phyloP scores from a whole-genome alignment of 2,888 invertebrate genomes.

The Drosophila leonis region DNA sequence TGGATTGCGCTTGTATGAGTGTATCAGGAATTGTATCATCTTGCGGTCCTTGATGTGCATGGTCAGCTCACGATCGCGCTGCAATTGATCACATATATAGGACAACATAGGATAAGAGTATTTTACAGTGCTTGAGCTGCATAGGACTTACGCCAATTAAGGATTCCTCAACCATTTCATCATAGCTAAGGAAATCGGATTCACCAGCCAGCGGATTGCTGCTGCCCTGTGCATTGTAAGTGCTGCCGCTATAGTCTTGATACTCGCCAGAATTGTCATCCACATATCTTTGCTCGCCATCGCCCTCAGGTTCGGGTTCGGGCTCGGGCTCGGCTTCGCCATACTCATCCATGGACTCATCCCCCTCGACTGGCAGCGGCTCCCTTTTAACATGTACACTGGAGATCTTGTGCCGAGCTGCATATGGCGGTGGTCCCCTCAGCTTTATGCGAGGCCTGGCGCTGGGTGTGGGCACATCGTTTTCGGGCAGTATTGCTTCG shows the following conservation, averaged over 20 bases:
- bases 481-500: conserved; percentile 63
- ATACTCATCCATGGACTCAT: conserved; percentile 68
- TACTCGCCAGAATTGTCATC: conserved; percentile 69
- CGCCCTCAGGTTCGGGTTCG: conserved; percentile 51
- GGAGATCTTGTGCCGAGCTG: conserved; percentile 7
- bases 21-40: conserved; percentile 83
- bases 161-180: conserved; percentile 82
- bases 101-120: background rate
- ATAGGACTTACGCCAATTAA: conserved; percentile 72
- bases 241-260: conserved; percentile 55
- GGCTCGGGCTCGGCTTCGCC: conserved; percentile 51
- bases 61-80: conserved; percentile 73
- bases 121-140: background rate
- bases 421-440: conserved; percentile 8
- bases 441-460: conserved; percentile 47
- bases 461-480: conserved; percentile 42
- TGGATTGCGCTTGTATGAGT: conserved; percentile 81
- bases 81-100: background rate
- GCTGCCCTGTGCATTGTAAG: conserved; percentile 42
- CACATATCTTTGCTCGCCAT: conserved; percentile 54
- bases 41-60: conserved; percentile 83
- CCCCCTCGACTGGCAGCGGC: conserved; percentile 51
- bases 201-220: conserved; percentile 50
- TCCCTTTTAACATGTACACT: conserved; percentile 55
- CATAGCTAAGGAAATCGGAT: conserved; percentile 74